These are phyloP conservation scores for Eristalis tenax DNA, from an alignment of 2,888 invertebrate genomes.

Conservation along the genomic window DNA sequence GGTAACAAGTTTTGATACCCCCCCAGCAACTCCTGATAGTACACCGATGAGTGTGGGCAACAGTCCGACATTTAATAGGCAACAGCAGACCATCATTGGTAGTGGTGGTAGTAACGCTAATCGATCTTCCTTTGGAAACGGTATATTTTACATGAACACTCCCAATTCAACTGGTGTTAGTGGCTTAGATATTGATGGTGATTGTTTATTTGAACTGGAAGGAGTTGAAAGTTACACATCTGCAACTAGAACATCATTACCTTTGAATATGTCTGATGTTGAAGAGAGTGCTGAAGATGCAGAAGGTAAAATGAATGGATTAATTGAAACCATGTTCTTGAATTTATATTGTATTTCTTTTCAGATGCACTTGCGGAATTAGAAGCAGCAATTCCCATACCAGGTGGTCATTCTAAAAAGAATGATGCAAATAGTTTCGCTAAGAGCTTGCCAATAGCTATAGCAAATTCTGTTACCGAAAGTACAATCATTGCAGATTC, in stretches of 20 bases:
- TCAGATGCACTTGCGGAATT: conserved; percentile 79
- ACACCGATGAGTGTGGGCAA: conserved; percentile 81
- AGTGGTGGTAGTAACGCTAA: conserved; percentile 35
- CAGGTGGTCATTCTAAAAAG: conserved; percentile 68
- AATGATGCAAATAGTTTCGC: conserved; percentile 82
- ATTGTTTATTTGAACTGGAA: conserved; percentile 90
- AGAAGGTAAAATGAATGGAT: conserved; percentile 83
- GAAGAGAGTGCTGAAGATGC: conserved; percentile 90
- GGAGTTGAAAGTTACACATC: conserved; percentile 80
- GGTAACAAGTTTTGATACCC: conserved; percentile 80
- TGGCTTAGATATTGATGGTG: conserved; percentile 82
- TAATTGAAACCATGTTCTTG: conserved; percentile 75
- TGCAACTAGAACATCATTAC: conserved; percentile 54
- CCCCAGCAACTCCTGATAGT: conserved; percentile 81
- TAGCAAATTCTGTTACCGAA: conserved; percentile 82
- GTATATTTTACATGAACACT: conserved; percentile 41
- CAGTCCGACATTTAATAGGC: conserved; percentile 80
- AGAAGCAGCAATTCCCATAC: conserved; percentile 78
- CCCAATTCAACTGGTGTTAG: conserved; percentile 77
- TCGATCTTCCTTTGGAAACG: conserved; percentile 45
- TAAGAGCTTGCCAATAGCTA: conserved; percentile 90
- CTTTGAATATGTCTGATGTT: conserved; percentile 82
- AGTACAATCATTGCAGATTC: conserved; percentile 73
- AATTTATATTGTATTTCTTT: conserved; percentile 10
- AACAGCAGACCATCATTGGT: conserved; percentile 72